These are phyloP conservation scores for Syrmaticus mikado DNA, from an alignment of 2,113 vertebrate genomes.

Conservation along the genomic window DNA sequence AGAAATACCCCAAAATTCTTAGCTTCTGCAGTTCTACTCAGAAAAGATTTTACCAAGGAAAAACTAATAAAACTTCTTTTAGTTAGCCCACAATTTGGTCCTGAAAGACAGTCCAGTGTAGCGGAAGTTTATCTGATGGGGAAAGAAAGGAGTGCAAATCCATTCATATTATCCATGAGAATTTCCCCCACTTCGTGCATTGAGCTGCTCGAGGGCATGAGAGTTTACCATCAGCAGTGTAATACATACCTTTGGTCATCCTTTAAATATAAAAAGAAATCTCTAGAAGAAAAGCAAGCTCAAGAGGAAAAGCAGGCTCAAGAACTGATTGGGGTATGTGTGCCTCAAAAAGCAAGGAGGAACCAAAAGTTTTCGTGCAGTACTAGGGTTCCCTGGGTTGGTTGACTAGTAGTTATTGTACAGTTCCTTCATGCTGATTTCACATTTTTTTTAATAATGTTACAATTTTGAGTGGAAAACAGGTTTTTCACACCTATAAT, in stretches of 20 bases:
- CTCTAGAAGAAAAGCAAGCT: neutral
- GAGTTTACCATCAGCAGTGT: neutral
- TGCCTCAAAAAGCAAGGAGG: neutral
- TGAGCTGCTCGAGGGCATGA: neutral
- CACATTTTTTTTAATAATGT: neutral
- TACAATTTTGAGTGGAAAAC: neutral
- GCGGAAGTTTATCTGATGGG: neutral
- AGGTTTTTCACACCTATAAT: neutral
- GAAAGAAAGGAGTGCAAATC: neutral
- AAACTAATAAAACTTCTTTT: neutral
- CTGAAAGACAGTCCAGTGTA: neutral
- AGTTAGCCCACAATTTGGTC: neutral
- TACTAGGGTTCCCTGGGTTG: fast-evolving
- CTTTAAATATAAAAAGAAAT: neutral
- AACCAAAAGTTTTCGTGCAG: neutral
- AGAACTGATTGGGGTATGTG: neutral
- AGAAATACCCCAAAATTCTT: neutral
- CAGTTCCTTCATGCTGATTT: neutral
- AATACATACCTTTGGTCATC: neutral
- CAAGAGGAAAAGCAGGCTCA: neutral
- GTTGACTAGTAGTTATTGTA: neutral
- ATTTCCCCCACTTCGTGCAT: neutral
- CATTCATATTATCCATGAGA: neutral
- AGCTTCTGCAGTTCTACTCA: neutral
- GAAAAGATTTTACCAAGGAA: neutral